phyloP scores from a whole-genome alignment of 2,888 invertebrate genomes.

The Amphiduros pacificus region DNA sequence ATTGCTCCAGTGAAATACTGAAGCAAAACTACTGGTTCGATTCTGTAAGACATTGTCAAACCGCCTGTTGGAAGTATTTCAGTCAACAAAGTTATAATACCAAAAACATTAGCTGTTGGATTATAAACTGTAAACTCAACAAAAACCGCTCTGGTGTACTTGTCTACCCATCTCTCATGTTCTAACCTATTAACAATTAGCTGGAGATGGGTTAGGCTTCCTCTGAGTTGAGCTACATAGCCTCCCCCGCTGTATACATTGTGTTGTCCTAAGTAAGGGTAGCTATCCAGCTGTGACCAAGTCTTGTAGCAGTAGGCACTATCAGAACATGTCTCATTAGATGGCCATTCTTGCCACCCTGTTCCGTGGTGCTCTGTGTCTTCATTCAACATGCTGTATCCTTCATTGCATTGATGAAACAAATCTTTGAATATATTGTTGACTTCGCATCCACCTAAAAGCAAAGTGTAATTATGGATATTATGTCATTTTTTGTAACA shows the following conservation, averaged over 20 bases:
- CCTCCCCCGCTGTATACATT: slow-evolving; percentile 62
- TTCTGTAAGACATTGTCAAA: slow-evolving; percentile 45
- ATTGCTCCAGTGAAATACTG: slow-evolving; percentile 35
- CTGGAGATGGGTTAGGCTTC: slow-evolving; percentile 26
- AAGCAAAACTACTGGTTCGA: slow-evolving; percentile 56
- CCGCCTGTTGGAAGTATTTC: slow-evolving; percentile 55
- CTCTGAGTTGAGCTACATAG: slow-evolving; percentile 58
- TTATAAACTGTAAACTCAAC: slow-evolving; percentile 65
- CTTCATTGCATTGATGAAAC: too few species aligned
- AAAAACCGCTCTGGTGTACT: slow-evolving; percentile 62
- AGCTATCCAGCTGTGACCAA: slow-evolving; percentile 50
- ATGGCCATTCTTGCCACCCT: too few species aligned
- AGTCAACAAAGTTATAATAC: slow-evolving; percentile 48
- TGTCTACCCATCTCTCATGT: slow-evolving; percentile 61
- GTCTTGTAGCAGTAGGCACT: not conserved
- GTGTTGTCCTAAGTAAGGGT: slow-evolving; percentile 58
- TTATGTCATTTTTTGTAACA: too few species aligned
- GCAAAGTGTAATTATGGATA: too few species aligned
- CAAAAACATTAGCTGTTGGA: slow-evolving; percentile 54
- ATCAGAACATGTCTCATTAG: too few species aligned
- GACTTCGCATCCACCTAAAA: too few species aligned
- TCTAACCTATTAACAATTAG: slow-evolving; percentile 53
- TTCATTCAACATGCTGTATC: too few species aligned
- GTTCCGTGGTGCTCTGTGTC: too few species aligned
- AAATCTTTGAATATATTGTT: too few species aligned